Percentiles rank a stretch among this genome's conserved stretches.
These are phyloP conservation scores for Brachyhypopomus occidentalis DNA, from an alignment of 2,113 vertebrate genomes.

Conservation along the genomic window DNA sequence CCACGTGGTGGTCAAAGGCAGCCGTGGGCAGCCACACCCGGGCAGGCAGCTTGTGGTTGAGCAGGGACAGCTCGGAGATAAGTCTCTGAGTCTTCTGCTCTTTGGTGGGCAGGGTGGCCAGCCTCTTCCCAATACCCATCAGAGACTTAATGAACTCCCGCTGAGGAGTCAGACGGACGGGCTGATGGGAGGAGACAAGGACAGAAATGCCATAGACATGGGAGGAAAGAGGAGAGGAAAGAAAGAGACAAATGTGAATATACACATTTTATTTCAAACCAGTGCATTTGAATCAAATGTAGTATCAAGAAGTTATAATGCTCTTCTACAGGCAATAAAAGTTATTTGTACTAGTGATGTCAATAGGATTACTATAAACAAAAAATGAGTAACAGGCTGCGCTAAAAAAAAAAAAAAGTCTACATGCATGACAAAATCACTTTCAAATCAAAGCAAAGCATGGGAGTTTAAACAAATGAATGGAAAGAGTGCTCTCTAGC, in stretches of 20 bases:
- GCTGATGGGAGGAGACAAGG: slow-evolving; percentile 65
- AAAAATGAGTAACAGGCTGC: slow-evolving; percentile 31
- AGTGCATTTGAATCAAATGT: background rate
- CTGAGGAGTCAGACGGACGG: slow-evolving; percentile 87
- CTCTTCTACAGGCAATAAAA: background rate
- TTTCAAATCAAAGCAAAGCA: slow-evolving; percentile 47
- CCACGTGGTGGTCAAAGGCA: slow-evolving; percentile 90
- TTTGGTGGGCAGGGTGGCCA: slow-evolving; percentile 93
- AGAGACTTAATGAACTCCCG: slow-evolving; percentile 94
- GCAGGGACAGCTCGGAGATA: slow-evolving; percentile 91
- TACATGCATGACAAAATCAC: slow-evolving; percentile 47
- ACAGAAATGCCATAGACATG: background rate
- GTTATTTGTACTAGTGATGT: slow-evolving; percentile 27
- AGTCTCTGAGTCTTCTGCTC: slow-evolving; percentile 95
- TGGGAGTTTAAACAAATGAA: slow-evolving; percentile 36
- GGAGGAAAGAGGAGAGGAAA: background rate
- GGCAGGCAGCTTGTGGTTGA: slow-evolving; percentile 93
- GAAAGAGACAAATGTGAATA: slow-evolving; percentile 1
- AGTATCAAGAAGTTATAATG: background rate
- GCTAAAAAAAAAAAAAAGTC: background rate
- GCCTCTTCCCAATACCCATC: slow-evolving; percentile 90
- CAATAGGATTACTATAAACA: slow-evolving; percentile 10
- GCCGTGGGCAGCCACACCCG: slow-evolving; percentile 92
- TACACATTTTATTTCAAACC: background rate
- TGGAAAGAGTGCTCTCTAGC: slow-evolving; percentile 37